Conservation (phyloP, 2,113 vertebrate genomes). For the Xenotilapia longispinis region DNA sequence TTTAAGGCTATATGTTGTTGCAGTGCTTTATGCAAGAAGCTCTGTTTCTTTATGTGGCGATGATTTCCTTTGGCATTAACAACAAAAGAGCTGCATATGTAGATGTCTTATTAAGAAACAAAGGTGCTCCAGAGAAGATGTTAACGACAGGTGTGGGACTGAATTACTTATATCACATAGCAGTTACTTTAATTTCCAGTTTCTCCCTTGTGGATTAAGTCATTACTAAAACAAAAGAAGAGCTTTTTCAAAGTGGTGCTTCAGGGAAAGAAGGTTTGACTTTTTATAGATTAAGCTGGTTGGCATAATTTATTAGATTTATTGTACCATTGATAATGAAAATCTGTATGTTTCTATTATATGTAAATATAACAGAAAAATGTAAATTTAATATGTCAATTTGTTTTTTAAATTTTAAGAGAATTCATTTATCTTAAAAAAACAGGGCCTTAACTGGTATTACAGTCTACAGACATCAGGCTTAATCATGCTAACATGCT, state of each 20-base stretch:
- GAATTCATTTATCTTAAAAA: neutral
- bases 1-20: neutral
- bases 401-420: accelerated
- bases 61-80: neutral
- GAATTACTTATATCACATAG: neutral
- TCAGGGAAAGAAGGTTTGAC: neutral
- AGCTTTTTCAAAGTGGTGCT: neutral
- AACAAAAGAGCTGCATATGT: neutral
- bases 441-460: accelerated
- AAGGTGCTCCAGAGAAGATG: neutral
- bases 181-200: neutral
- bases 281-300: neutral
- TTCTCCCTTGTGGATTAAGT: neutral
- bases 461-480: neutral
- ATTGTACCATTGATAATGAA: neutral
- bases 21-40: neutral
- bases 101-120: neutral
- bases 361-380: neutral
- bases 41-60: neutral
- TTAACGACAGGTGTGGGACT: neutral
- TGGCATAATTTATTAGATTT: neutral
- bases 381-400: neutral
- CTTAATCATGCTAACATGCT: neutral
- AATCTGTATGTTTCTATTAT: neutral
- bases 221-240: neutral